Conservation (phyloP, 1,140 invertebrate genomes). For the Prorops nasuta region DNA sequence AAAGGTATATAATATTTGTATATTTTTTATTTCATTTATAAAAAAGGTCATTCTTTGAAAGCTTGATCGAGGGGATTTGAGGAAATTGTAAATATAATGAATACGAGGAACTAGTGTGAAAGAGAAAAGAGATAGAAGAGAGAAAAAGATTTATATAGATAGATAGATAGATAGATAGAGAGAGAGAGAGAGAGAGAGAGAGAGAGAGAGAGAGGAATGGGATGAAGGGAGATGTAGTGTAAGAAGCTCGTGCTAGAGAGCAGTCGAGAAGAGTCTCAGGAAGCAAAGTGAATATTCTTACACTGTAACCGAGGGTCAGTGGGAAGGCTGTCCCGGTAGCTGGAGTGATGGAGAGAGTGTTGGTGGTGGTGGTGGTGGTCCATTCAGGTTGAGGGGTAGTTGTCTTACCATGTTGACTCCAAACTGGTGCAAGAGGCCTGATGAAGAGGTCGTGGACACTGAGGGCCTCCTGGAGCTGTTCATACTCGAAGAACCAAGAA, state of each 20-base stretch:
- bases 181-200: background rate
- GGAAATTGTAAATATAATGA: too few relatives aligned
- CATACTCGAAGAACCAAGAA: constrained; percentile 79
- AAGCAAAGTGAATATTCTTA: constrained; percentile 63
- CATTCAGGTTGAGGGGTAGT: constrained; percentile 67
- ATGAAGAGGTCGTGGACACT: constrained; percentile 57
- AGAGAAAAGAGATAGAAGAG: background rate
- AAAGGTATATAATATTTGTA: too few relatives aligned
- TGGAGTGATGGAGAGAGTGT: constrained; percentile 60
- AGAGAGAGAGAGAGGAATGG: constrained; percentile 1
- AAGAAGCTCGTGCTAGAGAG: constrained; percentile 8
- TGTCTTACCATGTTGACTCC: constrained; percentile 85
- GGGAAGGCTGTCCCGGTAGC: constrained; percentile 66
- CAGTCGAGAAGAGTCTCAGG: constrained; percentile 38
- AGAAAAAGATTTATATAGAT: constrained; percentile 2
- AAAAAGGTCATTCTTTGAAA: too few relatives aligned
- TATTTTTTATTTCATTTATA: too few relatives aligned
- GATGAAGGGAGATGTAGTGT: constrained; percentile 12
- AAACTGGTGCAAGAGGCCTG: constrained; percentile 76
- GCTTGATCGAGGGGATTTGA: too few relatives aligned
- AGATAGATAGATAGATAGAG: background rate
- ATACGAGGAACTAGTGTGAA: too few relatives aligned
- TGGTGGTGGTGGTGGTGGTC: constrained; percentile 56
- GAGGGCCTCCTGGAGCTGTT: constrained; percentile 75
- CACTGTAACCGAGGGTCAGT: constrained; percentile 69